Base-by-base conservation (phyloP, 2,113 vertebrate genomes). In the Sebastes fasciatus region DNA sequence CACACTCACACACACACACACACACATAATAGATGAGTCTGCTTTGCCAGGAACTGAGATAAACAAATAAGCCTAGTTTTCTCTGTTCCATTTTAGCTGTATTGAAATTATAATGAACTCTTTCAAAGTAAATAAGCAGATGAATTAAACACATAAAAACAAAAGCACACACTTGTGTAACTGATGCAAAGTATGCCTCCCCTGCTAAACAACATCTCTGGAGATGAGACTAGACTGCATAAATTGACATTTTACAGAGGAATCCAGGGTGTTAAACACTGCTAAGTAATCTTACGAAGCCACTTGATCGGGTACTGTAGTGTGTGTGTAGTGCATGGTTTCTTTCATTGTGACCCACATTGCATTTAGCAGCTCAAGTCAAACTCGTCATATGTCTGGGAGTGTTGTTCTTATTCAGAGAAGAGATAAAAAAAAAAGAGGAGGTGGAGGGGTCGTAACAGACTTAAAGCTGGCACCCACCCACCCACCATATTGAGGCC, bases 351-450 rank as follows among this genome's bases (percentile, higher is more conserved):
- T 81, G 73, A 84, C 82, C 74, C 71, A 82, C 40, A 84, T 80
- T 69, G 26, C 54, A n/a, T 75, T 72, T 79, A 70, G 68, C 62
- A 80, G 43, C 89, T 83, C 67, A 48, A 69, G 72, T 34, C 69
- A 76, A 76, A 81, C 45, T 45, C 48, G 34, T 68, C n/a, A 67
- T 26, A 58, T 63, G 17, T 67, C 52, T 55, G 16, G 46, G 54
- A 74, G 21, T 66, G 74, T 42, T 81, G 48, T 60, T 85, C 64
- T 72, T 82, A 64, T 85, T 83, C 76, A 80, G 66, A 83, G 62
- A 68, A 9, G 62, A 23, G 65, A 77, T 49, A 4, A 62, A 52
- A 73, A 62, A 52, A 73, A 14, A 45, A 34, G 34, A 34, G 34
- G 19, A 17, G 55, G 42, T 21, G 45, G 40, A 26, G 43, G 23